These are phyloP conservation scores for Amblyopsis rosae DNA, from an alignment of 2,113 vertebrate genomes.

Conservation along the genomic window DNA sequence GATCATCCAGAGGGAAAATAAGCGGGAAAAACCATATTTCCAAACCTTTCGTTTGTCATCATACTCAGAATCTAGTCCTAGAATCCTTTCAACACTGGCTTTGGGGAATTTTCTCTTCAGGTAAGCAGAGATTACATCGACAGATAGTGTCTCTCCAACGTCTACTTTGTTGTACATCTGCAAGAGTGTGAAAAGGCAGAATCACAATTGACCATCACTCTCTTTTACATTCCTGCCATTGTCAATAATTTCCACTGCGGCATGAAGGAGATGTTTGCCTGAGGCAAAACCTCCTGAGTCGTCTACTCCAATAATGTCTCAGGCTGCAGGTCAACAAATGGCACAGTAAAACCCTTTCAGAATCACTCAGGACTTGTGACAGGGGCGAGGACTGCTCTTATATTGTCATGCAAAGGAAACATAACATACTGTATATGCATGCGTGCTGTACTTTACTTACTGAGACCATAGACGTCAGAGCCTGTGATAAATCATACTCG, in stretches of 20 bases:
- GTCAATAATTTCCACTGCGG: conserved; percentile 37
- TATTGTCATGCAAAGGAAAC: conserved; percentile 36
- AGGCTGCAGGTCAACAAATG: conserved; percentile 28
- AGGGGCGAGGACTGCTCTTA: conserved; percentile 21
- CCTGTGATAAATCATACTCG: conserved; percentile 83
- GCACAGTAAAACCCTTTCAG: conserved; percentile 41
- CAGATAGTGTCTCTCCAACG: conserved; percentile 74
- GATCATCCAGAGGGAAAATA: background rate
- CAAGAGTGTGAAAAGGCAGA: conserved; percentile 48
- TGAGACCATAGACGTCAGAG: conserved; percentile 81
- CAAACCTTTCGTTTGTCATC: conserved; percentile 85
- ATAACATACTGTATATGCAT: conserved; percentile 38
- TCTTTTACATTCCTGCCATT: conserved; percentile 34
- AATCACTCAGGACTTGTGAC: conserved; percentile 27
- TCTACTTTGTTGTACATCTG: conserved; percentile 86
- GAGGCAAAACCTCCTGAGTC: conserved; percentile 33
- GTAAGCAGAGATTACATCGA: conserved; percentile 77
- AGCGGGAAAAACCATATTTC: background rate
- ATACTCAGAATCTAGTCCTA: conserved; percentile 81
- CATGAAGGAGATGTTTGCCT: conserved; percentile 32
- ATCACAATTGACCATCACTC: conserved; percentile 36
- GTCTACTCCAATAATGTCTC: conserved; percentile 49
- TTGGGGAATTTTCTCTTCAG: conserved; percentile 84
- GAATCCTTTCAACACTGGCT: conserved; percentile 79
- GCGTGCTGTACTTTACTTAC: conserved; percentile 80